A percentile compares a stretch with the other conserved stretches of the same genome.
phyloP scores from a whole-genome alignment of 2,888 invertebrate genomes.

The Drosophila quasianomalipes region DNA sequence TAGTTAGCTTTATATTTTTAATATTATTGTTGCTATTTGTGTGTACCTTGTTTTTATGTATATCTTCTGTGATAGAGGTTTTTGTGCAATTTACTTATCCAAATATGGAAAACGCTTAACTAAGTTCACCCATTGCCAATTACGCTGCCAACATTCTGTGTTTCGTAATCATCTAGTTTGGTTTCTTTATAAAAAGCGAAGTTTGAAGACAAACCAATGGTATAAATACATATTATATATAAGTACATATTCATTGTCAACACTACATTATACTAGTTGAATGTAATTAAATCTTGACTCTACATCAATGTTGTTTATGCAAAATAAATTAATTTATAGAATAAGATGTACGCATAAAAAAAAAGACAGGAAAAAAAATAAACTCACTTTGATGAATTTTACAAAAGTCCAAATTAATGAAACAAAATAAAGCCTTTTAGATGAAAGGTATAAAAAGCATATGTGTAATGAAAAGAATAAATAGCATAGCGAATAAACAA shows the following conservation, averaged over 20 bases:
- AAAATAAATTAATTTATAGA: constrained; percentile 41
- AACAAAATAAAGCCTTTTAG: constrained; percentile 27
- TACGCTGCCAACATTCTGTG: constrained; percentile 49
- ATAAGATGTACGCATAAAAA: constrained; percentile 36
- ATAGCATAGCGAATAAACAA: constrained; percentile 60
- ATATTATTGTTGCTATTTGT: constrained; percentile 51
- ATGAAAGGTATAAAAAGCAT: constrained; percentile 7
- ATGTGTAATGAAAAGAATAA: constrained; percentile 38
- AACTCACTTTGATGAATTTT: constrained; percentile 76
- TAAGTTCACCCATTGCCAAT: constrained; percentile 58
- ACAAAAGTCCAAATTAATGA: constrained; percentile 76
- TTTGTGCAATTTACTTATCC: constrained; percentile 66
- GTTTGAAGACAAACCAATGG: constrained; percentile 31
- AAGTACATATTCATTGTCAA: constrained; percentile 68
- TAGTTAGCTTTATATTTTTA: constrained; percentile 38
- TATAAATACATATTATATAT: constrained; percentile 30
- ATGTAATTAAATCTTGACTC: constrained; percentile 63
- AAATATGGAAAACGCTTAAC: constrained; percentile 31
- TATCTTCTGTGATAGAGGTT: constrained; percentile 76
- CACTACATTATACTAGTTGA: constrained; percentile 63
- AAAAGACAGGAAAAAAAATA: constrained; percentile 24
- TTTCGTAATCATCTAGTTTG: constrained; percentile 40
- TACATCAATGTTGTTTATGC: constrained; percentile 78
- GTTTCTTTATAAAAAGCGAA: constrained; percentile 21
- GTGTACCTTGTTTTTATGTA: constrained; percentile 42